Evolutionary conservation across 1,140 invertebrate genomes (phyloP).

Genomic region (Nylanderia fulva): DNA sequence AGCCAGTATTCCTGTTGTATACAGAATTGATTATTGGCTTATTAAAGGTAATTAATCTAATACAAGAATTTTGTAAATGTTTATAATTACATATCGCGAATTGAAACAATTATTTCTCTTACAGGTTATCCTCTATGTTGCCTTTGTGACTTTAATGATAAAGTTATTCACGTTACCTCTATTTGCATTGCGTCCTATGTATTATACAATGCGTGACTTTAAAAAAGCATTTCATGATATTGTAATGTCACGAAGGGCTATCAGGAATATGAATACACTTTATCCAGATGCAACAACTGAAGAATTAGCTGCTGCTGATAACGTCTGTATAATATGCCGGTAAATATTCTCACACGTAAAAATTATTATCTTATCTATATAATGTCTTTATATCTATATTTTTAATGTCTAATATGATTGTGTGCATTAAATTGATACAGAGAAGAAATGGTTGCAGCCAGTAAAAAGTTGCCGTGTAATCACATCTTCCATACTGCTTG

Average conservation of each 20-base stretch:
- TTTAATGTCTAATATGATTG: background rate
- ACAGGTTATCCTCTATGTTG: constrained; percentile 96
- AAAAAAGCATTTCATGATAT: constrained; percentile 99
- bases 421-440: constrained; percentile 69
- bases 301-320: constrained; percentile 97
- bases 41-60: constrained; percentile 86
- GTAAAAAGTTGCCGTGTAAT: constrained; percentile 99
- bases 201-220: constrained; percentile 98
- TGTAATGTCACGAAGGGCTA: constrained; percentile 97
- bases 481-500: constrained; percentile 99
- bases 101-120: constrained; percentile 63
- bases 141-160: constrained; percentile 98
- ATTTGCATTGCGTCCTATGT: constrained; percentile 99
- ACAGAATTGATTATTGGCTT: constrained; percentile 98
- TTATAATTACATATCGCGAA: background rate
- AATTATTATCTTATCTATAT: background rate
- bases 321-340: constrained; percentile 99
- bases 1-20: constrained; percentile 98
- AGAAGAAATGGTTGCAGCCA: constrained; percentile 89
- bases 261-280: constrained; percentile 99
- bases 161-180: constrained; percentile 98
- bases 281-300: constrained; percentile 98
- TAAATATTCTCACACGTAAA: constrained; percentile 90
- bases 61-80: background rate
- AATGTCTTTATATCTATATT: too few relatives aligned